Conservation (phyloP, 2,113 vertebrate species). For the Atractosteus spatula region DNA sequence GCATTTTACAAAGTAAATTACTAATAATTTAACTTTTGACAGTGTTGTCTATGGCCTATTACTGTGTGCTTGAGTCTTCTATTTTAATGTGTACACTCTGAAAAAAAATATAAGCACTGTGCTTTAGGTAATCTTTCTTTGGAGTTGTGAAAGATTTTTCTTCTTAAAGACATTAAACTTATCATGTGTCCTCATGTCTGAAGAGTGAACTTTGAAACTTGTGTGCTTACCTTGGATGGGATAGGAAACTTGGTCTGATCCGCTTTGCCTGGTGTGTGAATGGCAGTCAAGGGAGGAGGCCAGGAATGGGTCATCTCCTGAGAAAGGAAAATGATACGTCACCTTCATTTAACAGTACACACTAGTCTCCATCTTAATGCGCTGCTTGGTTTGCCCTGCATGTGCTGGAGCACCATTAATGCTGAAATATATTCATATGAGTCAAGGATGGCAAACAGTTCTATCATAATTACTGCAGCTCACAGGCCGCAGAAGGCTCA, state of each 20-base stretch:
- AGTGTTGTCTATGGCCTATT: no score
- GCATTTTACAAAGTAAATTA: no score
- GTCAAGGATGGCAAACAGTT: constrained; percentile 7
- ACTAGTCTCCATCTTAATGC: not conserved
- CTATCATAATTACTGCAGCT: constrained; percentile 3
- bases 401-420: not conserved
- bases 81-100: no score
- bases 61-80: no score
- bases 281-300: constrained; percentile 83
- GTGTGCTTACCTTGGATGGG: constrained; percentile 74
- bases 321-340: constrained; percentile 19
- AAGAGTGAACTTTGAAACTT: no score
- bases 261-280: constrained; percentile 81
- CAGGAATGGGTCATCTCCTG: constrained; percentile 89
- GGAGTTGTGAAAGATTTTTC: no score
- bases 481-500: not conserved
- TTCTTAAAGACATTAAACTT: no score
- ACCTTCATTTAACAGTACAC: not conserved
- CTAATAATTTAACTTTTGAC: no score
- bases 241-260: constrained; percentile 83
- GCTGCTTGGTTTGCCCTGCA: not conserved
- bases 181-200: no score
- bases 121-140: no score
- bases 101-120: no score
- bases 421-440: not conserved